Percentiles rank a stretch among this genome's conserved stretches.
Conservation (phyloP, 2,113 vertebrate species). For the Zingel zingel region DNA sequence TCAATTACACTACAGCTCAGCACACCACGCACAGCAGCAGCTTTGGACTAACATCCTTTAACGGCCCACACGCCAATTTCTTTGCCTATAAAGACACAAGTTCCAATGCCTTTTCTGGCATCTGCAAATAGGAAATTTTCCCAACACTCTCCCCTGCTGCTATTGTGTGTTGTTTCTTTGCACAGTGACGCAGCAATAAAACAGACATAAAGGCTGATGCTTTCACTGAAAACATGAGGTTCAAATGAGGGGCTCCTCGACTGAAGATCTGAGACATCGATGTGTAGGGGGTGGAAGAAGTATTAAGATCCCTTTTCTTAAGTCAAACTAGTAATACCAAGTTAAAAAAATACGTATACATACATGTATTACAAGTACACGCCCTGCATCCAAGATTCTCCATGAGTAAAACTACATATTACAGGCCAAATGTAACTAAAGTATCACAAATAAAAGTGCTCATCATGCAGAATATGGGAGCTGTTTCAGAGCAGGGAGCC, state of each 20-base stretch:
- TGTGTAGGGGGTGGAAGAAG: background rate
- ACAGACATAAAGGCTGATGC: background rate
- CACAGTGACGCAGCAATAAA: background rate
- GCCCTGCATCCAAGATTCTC: background rate
- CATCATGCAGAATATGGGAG: background rate
- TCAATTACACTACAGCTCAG: background rate
- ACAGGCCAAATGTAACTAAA: background rate
- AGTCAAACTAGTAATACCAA: background rate
- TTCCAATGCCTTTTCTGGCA: background rate
- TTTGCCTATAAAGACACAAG: constrained; percentile 1
- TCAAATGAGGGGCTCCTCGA: background rate
- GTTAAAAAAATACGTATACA: background rate
- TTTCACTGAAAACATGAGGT: background rate
- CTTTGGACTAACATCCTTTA: background rate
- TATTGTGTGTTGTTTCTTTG: background rate
- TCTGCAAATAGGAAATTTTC: background rate
- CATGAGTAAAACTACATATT: background rate
- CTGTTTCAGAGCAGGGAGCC: background rate
- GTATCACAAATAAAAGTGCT: background rate
- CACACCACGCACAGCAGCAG: background rate
- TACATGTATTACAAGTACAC: too few relatives aligned
- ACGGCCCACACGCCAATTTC: background rate
- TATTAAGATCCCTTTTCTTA: background rate
- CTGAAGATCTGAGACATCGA: background rate
- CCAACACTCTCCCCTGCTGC: background rate